Percentiles rank a stretch among this genome's conserved stretches.
Conservation (phyloP, 1,140 invertebrate species). For the Anadara kagoshimensis region DNA sequence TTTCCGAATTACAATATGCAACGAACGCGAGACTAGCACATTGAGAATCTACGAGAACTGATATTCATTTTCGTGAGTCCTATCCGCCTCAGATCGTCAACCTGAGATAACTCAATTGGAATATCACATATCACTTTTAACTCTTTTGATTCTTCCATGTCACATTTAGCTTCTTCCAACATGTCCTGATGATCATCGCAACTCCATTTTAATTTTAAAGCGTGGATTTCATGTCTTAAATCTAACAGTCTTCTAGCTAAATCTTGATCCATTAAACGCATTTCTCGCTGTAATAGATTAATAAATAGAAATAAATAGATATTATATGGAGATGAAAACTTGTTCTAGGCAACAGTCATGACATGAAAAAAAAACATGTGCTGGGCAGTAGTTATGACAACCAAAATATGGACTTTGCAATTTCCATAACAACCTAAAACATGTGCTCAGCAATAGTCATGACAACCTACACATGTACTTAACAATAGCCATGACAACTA, state of each 20-base stretch:
- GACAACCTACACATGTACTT: no score
- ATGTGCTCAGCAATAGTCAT: no score
- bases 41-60: conserved; percentile 55
- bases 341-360: no score
- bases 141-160: conserved; percentile 54
- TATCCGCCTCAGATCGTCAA: conserved; percentile 51
- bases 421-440: no score
- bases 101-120: conserved; percentile 31
- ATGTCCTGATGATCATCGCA: conserved; percentile 56
- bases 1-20: no score
- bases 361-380: no score
- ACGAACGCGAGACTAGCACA: conserved; percentile 28
- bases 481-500: no score
- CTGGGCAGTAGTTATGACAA: no score
- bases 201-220: conserved; percentile 54
- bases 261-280: conserved; percentile 52
- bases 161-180: conserved; percentile 53
- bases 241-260: conserved; percentile 57
- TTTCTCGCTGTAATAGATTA: conserved; percentile 49
- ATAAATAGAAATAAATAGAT: background rate
- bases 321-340: no score
- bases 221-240: conserved; percentile 55
- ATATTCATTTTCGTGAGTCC: conserved; percentile 61
- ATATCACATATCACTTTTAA: conserved; percentile 57
- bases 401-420: no score